phyloP scores from a whole-genome alignment of 1,140 invertebrate genomes.

The Tetramorium simillimum region DNA sequence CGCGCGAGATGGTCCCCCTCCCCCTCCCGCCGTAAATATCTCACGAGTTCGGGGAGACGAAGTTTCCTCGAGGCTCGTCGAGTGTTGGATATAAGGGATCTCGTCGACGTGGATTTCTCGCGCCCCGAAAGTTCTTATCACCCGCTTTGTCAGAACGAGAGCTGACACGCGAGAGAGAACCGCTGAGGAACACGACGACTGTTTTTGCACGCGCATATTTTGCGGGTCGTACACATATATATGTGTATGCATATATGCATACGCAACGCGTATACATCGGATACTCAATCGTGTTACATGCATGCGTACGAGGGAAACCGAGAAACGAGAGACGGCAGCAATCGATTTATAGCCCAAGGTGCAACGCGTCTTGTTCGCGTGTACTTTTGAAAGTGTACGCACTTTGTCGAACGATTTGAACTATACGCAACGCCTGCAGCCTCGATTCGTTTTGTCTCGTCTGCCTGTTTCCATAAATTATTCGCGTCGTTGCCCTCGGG shows the following conservation, averaged over 20 bases:
- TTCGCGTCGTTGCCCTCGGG: neutral
- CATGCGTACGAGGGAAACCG: neutral
- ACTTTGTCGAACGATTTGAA: slow-evolving; percentile 20
- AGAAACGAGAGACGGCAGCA: slow-evolving; percentile 13
- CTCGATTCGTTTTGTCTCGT: slow-evolving; percentile 42
- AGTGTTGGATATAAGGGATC: neutral
- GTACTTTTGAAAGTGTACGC: neutral
- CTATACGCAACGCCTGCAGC: neutral
- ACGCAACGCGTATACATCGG: neutral
- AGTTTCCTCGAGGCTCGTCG: neutral
- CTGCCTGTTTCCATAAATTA: slow-evolving; percentile 38
- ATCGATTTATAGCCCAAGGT: slow-evolving; percentile 49
- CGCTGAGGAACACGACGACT: neutral
- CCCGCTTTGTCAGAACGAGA: neutral
- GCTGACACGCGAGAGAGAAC: neutral
- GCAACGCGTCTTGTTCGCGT: neutral
- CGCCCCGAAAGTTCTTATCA: slow-evolving; percentile 36
- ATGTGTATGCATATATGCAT: no score
- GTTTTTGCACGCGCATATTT: neutral
- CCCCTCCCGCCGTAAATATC: neutral
- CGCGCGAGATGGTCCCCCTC: neutral
- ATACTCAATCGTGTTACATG: neutral
- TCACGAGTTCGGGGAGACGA: neutral
- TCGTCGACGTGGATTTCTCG: slow-evolving; percentile 18
- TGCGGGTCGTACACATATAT: neutral